Conservation (phyloP, 2,888 invertebrate genomes). For the Eupithecia subfuscata region DNA sequence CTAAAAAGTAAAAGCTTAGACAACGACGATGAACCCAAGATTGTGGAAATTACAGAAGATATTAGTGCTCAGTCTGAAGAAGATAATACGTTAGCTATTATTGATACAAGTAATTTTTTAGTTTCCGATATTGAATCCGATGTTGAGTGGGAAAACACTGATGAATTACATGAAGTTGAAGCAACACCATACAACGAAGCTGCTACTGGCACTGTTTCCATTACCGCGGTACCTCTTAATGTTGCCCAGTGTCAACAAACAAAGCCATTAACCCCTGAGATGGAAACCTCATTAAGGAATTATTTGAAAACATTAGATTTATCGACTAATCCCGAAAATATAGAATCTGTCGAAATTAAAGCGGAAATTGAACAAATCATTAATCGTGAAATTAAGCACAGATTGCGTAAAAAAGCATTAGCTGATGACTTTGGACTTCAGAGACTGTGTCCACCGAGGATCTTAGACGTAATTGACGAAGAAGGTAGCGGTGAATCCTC, state of each 20-base stretch:
- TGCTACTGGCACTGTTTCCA: conserved; percentile 68
- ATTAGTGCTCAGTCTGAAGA: conserved; percentile 50
- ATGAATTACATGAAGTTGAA: conserved; percentile 64
- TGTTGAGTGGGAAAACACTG: conserved; percentile 83
- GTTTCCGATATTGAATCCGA: conserved; percentile 87
- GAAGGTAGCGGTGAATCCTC: conserved; percentile 88
- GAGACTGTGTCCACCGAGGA: conserved; percentile 86
- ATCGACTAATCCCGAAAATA: conserved; percentile 75
- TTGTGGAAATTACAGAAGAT: conserved; percentile 73
- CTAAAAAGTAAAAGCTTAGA: conserved; percentile 80
- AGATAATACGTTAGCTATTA: conserved; percentile 61
- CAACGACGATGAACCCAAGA: conserved; percentile 75
- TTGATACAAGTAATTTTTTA: conserved; percentile 79
- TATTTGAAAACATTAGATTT: conserved; percentile 84
- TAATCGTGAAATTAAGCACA: conserved; percentile 73
- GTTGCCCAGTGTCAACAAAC: conserved; percentile 71
- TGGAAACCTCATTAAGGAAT: conserved; percentile 81
- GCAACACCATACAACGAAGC: conserved; percentile 54
- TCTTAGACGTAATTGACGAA: conserved; percentile 90
- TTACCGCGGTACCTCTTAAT: conserved; percentile 73
- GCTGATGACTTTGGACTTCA: conserved; percentile 67
- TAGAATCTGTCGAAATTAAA: conserved; percentile 69
- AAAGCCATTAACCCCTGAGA: conserved; percentile 81
- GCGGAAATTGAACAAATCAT: conserved; percentile 76
- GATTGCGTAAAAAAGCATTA: conserved; percentile 71